Base-by-base conservation (phyloP, 2,113 vertebrate genomes). In the Limanda limanda region DNA sequence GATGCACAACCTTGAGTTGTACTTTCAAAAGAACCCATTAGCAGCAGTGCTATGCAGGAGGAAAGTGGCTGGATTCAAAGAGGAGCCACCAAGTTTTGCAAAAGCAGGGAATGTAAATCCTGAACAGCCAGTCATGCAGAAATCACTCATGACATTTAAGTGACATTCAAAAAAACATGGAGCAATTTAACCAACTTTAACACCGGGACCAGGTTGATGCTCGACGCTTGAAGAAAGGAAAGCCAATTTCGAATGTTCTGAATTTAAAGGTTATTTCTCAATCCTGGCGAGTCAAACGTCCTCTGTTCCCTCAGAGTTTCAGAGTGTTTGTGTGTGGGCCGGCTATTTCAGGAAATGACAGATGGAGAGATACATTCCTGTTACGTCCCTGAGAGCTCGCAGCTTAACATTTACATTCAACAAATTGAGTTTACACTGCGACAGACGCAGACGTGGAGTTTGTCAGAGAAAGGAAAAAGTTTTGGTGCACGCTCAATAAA, bases 111-210 rank as follows among this genome's bases (percentile, higher is more conserved):
- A 23, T 24, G 23, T 23, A n/a, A 63, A 18, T 20, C 27, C 14
- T 8, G 4, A 72, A 25, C 68, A 21, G 11, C 3, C 20, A 20
- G 6, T 14, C 48, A 55, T 27, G 6, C 21, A 68, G 51, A 76
- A 48, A 65, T 88, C 27, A 64, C 74, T 59, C 4, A 14, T 85
- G 76, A 77, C 71, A 82, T 80, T 86, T 79, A 78, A 52, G 9
- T 80, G 70, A 40, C 66, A 78, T 76, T 76, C 31, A 64, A 59
- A 7, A 71, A 78, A 81, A 71, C 6, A 47, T 31, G 2, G 55
- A 20, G 60, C 62, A 61, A 60, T 71, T 73, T 55, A 18, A 57
- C 27, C 9, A 51, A 35, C 54, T 69, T 72, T 65, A 15, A 58
- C 25, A 52, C 25, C 51, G 5, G 51, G 64, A 68, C 35, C 47